phyloP scores from a whole-genome alignment of 2,113 vertebrate species.

The Nannobrachium achirus region DNA sequence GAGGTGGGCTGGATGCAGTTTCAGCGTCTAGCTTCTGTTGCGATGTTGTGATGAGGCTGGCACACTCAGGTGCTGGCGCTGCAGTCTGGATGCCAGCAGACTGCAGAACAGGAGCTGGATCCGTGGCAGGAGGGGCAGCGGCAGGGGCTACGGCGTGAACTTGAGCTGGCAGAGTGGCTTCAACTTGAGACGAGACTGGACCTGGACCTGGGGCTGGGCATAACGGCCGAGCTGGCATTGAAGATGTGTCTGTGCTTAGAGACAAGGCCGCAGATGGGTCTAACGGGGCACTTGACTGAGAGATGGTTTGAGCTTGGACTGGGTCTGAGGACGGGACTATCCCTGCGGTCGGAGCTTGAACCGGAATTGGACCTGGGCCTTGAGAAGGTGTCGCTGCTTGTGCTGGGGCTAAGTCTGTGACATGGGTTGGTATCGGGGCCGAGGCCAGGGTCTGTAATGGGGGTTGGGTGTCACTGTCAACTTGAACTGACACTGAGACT shows the following conservation, averaged over 20 bases:
- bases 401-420: neutral
- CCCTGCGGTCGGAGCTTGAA: conserved; percentile 27
- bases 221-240: conserved; percentile 16
- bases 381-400: neutral
- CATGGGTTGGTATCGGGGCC: conserved; percentile 9
- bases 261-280: conserved; percentile 43
- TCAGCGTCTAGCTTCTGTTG: conserved; percentile 69
- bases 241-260: conserved; percentile 24
- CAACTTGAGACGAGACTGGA: conserved; percentile 22
- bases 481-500: conserved; percentile 28
- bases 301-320: conserved; percentile 16
- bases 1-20: conserved; percentile 42
- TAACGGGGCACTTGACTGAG: conserved; percentile 22
- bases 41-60: conserved; percentile 65
- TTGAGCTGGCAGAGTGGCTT: conserved; percentile 31
- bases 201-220: conserved; percentile 23
- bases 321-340: conserved; percentile 21
- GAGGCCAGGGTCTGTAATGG: conserved; percentile 22
- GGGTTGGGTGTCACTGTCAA: conserved; percentile 48
- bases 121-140: conserved; percentile 35
- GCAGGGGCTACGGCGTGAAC: conserved; percentile 30
- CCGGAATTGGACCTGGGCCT: conserved; percentile 12
- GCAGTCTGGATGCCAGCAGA: conserved; percentile 73
- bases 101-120: conserved; percentile 73
- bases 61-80: conserved; percentile 59